Base-by-base conservation (phyloP, 2,113 vertebrate genomes). In the Oophaga pumilio region DNA sequence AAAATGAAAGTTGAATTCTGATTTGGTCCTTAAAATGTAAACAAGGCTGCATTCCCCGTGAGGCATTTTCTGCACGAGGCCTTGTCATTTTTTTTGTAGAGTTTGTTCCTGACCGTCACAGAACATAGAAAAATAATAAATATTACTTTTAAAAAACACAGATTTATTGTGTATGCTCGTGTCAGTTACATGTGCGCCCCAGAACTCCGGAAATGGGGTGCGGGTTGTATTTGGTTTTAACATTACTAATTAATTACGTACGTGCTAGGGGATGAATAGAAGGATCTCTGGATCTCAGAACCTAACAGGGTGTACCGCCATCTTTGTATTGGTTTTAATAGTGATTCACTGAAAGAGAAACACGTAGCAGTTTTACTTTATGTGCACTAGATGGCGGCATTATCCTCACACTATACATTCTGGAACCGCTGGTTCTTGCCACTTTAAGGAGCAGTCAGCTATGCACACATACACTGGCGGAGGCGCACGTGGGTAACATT, bases 41-140 rank as follows among this genome's bases (percentile, higher is more conserved):
- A 74, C 69, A 20, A 20, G 43, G 17, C 43, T 74, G 33, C 43
- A 20, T 22, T 22, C 50, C 8, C 71, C 22, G 33, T 3, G 17
- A 22, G 18, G 33, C 71, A 50, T 0, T 50, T 49, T 74, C 43
- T 9, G 22, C 71, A 18, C 26, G 14, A 49, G 26, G 43, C 43
- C 18, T 5, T 50, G 18, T 74, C 1, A 50, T 49, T 4, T 74
- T 74, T 18, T 74, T 50, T 6, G 66, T 18, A 18, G 1, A 33
- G 18, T 71, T 24, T 66, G 22, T n/a, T 66, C n/a, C 64, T 13
- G 43, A 73, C 17, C 1, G 8, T 33, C 7, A 7, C 26, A 56
- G 59, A 60, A 20, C 15, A 79, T 79, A 79, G 52, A 79, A 79
- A 79, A 79, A 79, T 79, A 57, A n/a, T 57, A 59, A 28, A 79